Conservation (phyloP, 2,797 vertebrate species). For the Melanitta fusca region DNA sequence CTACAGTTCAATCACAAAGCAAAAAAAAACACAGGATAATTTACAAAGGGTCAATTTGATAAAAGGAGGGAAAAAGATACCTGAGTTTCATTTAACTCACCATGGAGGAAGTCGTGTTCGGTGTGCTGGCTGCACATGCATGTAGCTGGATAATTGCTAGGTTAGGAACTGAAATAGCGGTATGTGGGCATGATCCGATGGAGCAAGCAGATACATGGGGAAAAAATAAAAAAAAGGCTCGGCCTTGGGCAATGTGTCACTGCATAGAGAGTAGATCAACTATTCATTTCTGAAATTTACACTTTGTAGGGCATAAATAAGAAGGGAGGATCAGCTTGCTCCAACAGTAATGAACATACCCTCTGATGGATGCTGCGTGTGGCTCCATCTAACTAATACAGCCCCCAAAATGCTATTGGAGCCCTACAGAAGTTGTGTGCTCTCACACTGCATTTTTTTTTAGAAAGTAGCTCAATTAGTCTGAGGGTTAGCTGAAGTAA, state of each 20-base stretch:
- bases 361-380: background rate
- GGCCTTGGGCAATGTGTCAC: conserved; percentile 4
- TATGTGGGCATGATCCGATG: conserved; percentile 17
- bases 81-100: conserved; percentile 3
- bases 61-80: conserved; percentile 2
- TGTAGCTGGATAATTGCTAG: conserved; percentile 11
- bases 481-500: conserved; percentile 42
- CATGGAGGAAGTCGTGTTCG: background rate
- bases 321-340: background rate
- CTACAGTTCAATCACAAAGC: background rate
- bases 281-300: conserved; percentile 57
- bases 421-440: background rate
- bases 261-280: conserved; percentile 28
- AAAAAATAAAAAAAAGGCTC: background rate
- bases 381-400: background rate
- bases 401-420: background rate
- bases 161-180: conserved; percentile 43
- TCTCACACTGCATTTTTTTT: background rate
- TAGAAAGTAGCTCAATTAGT: conserved; percentile 35
- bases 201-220: conserved; percentile 11
- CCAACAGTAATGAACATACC: background rate
- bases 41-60: conserved; percentile 18
- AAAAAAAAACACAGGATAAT: background rate
- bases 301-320: conserved; percentile 58
- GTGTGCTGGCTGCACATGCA: background rate